A percentile compares a stretch with the other conserved stretches of the same genome.
Conservation (phyloP, 1,140 invertebrate species). For the Asobara japonica region DNA sequence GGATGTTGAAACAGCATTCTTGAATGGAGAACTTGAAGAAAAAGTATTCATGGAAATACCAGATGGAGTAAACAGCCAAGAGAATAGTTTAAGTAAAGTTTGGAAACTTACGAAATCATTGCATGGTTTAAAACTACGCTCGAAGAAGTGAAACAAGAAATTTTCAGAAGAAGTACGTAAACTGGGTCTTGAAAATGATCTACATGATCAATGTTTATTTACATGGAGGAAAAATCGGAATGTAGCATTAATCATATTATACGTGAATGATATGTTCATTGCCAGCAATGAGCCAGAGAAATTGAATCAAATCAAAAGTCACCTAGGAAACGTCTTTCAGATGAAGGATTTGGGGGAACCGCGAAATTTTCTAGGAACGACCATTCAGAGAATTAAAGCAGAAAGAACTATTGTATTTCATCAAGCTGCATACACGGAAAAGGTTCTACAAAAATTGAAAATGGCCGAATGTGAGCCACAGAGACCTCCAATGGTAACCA, state of each 20-base stretch:
- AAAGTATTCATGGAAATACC: constrained; percentile 53
- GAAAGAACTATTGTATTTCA: constrained; percentile 7
- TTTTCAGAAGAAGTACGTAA: constrained; percentile 27
- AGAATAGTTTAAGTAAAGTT: constrained; percentile 32
- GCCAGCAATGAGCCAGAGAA: constrained; percentile 29
- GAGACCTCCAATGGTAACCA: constrained; percentile 36
- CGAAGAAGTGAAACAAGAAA: constrained; percentile 39
- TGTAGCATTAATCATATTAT: constrained; percentile 19
- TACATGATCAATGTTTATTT: constrained; percentile 42
- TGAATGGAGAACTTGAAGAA: constrained; percentile 53
- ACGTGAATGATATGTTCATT: constrained; percentile 36
- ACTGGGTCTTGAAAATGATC: constrained; percentile 36
- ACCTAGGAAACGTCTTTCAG: constrained; percentile 34
- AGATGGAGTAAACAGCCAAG: constrained; percentile 34
- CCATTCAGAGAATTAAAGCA: constrained; percentile 27
- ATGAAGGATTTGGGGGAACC: constrained; percentile 41
- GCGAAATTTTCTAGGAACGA: constrained; percentile 35
- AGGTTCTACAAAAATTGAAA: constrained; percentile 26
- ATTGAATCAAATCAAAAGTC: constrained; percentile 26
- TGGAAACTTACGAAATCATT: constrained; percentile 41
- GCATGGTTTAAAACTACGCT: constrained; percentile 44
- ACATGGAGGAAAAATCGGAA: constrained; percentile 32
- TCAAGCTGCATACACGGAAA: constrained; percentile 28
- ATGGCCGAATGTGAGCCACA: constrained; percentile 39
- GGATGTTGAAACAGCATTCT: constrained; percentile 54